phyloP scores from a whole-genome alignment of 2,888 invertebrate species.

The Acronicta alni region DNA sequence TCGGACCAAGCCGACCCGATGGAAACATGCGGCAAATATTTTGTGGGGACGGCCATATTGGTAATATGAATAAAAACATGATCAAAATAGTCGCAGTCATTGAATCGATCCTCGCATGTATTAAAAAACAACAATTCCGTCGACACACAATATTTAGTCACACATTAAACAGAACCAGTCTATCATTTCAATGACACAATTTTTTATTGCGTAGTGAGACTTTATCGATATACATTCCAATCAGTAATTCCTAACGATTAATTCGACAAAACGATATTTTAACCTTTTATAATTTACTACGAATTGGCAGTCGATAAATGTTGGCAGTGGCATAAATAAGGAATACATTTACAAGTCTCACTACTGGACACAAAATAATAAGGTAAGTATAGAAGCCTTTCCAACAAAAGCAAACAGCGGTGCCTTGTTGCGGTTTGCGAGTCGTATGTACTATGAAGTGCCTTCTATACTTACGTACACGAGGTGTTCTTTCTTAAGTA shows the following conservation, averaged over 20 bases:
- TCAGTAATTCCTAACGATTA: conserved; percentile 34
- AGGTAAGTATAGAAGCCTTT: conserved; percentile 22
- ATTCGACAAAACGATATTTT: conserved; percentile 15
- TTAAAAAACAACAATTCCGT: conserved; percentile 46
- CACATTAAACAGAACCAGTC: conserved; percentile 62
- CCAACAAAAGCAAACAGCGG: background rate
- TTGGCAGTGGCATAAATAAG: conserved; percentile 55
- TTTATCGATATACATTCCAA: conserved; percentile 52
- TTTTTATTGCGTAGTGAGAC: conserved; percentile 57
- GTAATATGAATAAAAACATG: conserved; percentile 22
- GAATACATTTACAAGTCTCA: conserved; percentile 50
- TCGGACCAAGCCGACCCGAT: conserved; percentile 63
- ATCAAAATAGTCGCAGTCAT: conserved; percentile 30
- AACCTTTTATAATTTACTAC: conserved; percentile 23
- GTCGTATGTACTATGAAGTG: background rate
- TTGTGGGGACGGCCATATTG: conserved; percentile 58
- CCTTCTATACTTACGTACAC: background rate
- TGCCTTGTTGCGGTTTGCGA: background rate
- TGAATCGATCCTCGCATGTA: conserved; percentile 27
- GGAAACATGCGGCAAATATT: conserved; percentile 63
- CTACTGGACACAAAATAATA: conserved; percentile 36
- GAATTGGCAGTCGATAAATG: conserved; percentile 46
- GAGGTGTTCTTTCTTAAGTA: background rate
- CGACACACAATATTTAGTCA: conserved; percentile 61
- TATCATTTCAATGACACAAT: conserved; percentile 52